Conservation (phyloP, 1,140 invertebrate genomes). For the Linepithema humile region DNA sequence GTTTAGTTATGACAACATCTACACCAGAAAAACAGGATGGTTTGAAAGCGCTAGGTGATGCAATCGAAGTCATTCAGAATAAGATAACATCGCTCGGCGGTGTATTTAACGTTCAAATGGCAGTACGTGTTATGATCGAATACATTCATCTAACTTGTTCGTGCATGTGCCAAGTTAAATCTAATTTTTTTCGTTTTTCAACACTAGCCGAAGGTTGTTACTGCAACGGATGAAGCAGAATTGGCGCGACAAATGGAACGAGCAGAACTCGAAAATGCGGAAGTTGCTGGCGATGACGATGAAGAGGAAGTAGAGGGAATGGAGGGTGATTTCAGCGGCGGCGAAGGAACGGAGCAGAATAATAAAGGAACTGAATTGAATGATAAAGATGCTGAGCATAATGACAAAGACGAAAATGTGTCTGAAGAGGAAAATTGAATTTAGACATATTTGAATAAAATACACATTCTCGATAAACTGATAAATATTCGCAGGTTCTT, state of each 20-base stretch:
- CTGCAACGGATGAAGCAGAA: conserved; percentile 98
- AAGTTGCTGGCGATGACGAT: conserved; percentile 96
- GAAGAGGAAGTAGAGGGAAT: conserved; percentile 91
- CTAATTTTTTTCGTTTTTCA: conserved; percentile 23
- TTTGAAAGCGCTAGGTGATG: conserved; percentile 93
- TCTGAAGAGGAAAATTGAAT: conserved; percentile 77
- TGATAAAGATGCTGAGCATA: conserved; percentile 79
- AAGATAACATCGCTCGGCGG: conserved; percentile 94
- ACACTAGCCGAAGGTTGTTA: conserved; percentile 97
- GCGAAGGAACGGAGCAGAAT: conserved; percentile 81
- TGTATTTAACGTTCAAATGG: conserved; percentile 97
- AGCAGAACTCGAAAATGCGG: conserved; percentile 96
- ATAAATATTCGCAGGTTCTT: conserved; percentile 34
- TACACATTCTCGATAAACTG: conserved; percentile 7
- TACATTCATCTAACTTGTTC: neutral
- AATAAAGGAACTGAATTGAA: conserved; percentile 79
- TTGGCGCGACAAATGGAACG: conserved; percentile 96
- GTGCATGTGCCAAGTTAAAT: neutral
- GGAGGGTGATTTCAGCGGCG: conserved; percentile 83
- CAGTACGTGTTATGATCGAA: conserved; percentile 87
- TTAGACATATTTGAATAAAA: conserved; percentile 42
- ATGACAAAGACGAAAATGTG: conserved; percentile 60
- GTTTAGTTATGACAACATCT: conserved; percentile 97
- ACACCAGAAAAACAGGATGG: conserved; percentile 98
- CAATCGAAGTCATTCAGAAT: conserved; percentile 94